Evolutionary conservation across 2,113 vertebrate species (phyloP).

Genomic region (Morone chrysops): DNA sequence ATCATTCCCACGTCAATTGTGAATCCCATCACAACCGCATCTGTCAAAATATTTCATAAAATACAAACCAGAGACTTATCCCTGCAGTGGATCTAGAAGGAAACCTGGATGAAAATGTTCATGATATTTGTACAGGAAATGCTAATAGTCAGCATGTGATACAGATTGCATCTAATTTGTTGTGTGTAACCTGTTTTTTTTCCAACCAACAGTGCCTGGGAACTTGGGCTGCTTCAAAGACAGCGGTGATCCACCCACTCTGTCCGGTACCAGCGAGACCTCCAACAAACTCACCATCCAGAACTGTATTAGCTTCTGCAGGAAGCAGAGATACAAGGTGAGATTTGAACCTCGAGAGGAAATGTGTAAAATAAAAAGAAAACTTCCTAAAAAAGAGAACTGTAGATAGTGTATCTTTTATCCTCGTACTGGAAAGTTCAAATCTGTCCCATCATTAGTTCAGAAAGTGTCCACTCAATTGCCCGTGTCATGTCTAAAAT

Average conservation of each 20-base stretch:
- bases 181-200: neutral
- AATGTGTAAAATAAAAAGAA: neutral
- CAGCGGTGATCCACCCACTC: constrained; percentile 92
- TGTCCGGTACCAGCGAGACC: constrained; percentile 92
- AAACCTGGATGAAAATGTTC: neutral
- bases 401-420: neutral
- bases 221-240: constrained; percentile 96
- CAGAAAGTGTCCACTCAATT: constrained; percentile 7
- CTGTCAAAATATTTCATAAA: neutral
- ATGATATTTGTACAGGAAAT: constrained; percentile 1
- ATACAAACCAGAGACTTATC: neutral
- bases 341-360: constrained; percentile 5
- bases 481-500: constrained; percentile 13
- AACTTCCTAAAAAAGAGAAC: neutral
- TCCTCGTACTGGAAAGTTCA: neutral
- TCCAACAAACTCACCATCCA: constrained; percentile 97
- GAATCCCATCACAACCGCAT: too few relatives aligned
- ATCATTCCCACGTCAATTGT: too few relatives aligned
- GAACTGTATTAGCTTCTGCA: constrained; percentile 94
- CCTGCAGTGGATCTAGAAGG: too few relatives aligned
- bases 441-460: neutral
- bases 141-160: neutral
- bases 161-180: neutral
- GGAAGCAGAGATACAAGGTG: constrained; percentile 94
- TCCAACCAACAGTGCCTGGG: constrained; percentile 90